A percentile compares a stretch with the other conserved stretches of the same genome.
These are phyloP conservation scores for Mesembrinibis cayennensis DNA, from an alignment of 2,113 vertebrate species.

Conservation along the genomic window DNA sequence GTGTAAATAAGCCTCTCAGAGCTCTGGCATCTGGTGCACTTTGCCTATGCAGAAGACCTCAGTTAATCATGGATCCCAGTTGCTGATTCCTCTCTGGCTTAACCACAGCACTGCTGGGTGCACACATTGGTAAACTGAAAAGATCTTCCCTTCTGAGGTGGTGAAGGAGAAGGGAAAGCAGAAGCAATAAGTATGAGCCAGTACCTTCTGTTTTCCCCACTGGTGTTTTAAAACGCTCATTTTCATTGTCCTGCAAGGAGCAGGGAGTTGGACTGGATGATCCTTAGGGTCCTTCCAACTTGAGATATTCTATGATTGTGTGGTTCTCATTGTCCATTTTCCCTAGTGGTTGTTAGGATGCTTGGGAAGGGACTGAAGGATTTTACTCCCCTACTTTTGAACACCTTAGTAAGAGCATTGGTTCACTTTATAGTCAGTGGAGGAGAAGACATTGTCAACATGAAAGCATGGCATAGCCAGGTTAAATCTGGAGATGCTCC, in stretches of 20 bases:
- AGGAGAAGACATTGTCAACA: neutral
- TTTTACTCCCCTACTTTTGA: neutral
- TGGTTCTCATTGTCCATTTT: neutral
- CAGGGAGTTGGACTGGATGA: neutral
- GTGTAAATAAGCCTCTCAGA: neutral
- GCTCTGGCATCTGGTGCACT: neutral
- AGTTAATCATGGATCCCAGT: neutral
- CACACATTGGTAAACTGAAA: neutral
- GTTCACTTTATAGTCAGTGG: neutral
- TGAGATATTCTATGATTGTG: neutral
- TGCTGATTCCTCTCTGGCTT: neutral
- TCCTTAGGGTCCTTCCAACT: neutral
- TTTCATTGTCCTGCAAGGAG: neutral
- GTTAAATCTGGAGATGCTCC: neutral
- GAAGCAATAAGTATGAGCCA: neutral
- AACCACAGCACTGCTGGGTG: neutral
- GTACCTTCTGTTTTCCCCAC: neutral
- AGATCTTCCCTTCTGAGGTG: neutral
- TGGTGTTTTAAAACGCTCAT: neutral
- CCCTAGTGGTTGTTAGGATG: neutral
- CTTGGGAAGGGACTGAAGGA: neutral
- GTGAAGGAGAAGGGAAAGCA: neutral
- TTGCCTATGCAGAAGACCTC: neutral
- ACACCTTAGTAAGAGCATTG: neutral
- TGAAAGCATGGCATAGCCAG: neutral